These are phyloP conservation scores for Brachyistius frenatus DNA, from an alignment of 2,113 vertebrate genomes.

Conservation along the genomic window DNA sequence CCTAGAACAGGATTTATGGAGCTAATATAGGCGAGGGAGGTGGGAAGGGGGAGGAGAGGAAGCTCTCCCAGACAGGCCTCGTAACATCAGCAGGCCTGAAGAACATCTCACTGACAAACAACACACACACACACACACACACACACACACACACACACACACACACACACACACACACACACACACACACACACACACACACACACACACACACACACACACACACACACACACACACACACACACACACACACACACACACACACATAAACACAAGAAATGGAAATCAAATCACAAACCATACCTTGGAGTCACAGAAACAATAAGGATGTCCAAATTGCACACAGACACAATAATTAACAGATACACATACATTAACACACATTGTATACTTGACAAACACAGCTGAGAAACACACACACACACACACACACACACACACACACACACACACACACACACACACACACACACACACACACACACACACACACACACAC, in stretches of 20 bases:
- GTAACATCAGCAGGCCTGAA: constrained; percentile 63
- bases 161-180: no score
- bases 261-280: no score
- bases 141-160: no score
- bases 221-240: no score
- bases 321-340: constrained; percentile 1
- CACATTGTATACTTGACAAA: neutral
- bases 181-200: no score
- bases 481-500: constrained; percentile 3
- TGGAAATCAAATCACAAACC: neutral
- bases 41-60: constrained; percentile 44
- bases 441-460: constrained; percentile 9
- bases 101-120: constrained; percentile 65
- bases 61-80: constrained; percentile 55
- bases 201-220: no score
- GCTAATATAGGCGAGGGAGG: constrained; percentile 78
- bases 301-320: constrained; percentile 1
- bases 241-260: no score
- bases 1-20: constrained; percentile 83
- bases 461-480: neutral
- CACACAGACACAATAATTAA: neutral
- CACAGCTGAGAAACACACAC: no score
- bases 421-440: neutral
- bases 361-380: neutral
- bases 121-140: constrained; percentile 5